A percentile compares a stretch with the other conserved stretches of the same genome.
phyloP scores from a whole-genome alignment of 2,113 vertebrate genomes.

The Piliocolobus tephrosceles region DNA sequence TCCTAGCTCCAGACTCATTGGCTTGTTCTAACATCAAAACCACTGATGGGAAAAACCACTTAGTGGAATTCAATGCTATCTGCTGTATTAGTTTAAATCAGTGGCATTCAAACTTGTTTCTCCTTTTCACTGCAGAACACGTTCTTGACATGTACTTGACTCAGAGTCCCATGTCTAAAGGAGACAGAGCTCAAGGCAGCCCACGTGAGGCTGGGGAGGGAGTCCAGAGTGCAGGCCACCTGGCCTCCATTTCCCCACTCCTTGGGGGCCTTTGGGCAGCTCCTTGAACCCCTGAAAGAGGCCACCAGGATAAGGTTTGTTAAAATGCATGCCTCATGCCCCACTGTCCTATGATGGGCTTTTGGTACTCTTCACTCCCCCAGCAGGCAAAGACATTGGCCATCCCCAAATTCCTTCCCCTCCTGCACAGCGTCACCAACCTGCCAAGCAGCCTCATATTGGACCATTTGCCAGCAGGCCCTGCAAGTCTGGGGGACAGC shows the following conservation, averaged over 20 bases:
- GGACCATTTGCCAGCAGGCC: not conserved
- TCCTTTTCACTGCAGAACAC: fast-evolving
- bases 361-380: fast-evolving
- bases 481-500: not conserved
- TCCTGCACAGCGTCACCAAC: fast-evolving
- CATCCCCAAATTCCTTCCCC: fast-evolving
- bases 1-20: not conserved
- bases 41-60: not conserved
- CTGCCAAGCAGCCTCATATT: fast-evolving
- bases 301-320: not conserved
- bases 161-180: fast-evolving
- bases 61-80: not conserved
- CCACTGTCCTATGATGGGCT: no score
- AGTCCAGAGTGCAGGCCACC: not conserved
- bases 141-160: not conserved
- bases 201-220: not conserved
- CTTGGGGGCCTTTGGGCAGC: no score
- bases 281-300: fast-evolving
- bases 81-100: not conserved
- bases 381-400: not conserved
- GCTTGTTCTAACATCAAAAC: not conserved
- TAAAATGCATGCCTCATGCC: fast-evolving
- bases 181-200: not conserved
- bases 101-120: not conserved
- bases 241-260: not conserved